Conservation (phyloP, 2,888 invertebrate genomes). For the Parnassius mnemosyne region DNA sequence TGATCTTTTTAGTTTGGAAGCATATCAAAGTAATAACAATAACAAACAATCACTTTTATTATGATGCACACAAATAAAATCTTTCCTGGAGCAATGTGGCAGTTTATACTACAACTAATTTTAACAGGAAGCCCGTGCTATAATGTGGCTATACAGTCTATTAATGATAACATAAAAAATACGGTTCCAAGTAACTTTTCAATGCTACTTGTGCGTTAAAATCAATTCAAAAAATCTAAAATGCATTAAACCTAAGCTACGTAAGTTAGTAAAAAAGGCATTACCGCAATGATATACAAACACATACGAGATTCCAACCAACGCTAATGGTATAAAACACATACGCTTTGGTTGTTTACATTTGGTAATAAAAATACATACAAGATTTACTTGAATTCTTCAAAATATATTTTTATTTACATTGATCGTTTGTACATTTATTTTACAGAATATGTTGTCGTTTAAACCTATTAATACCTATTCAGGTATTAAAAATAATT, state of each 20-base stretch:
- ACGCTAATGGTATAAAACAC: conserved; percentile 5
- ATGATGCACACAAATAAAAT: no score
- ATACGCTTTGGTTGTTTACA: conserved; percentile 12
- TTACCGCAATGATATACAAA: not conserved
- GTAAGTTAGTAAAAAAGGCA: not conserved
- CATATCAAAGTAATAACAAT: no score
- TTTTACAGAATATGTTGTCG: not conserved
- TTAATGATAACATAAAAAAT: not conserved
- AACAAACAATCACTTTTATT: no score
- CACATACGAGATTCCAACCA: conserved; percentile 16
- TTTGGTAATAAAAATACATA: conserved; percentile 10
- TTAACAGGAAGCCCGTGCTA: not conserved
- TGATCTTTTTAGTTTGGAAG: no score
- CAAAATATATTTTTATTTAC: not conserved
- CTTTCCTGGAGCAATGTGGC: no score
- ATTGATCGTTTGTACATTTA: conserved; percentile 11
- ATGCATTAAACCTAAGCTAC: not conserved
- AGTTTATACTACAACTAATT: no score
- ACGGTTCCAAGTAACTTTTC: not conserved
- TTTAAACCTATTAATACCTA: conserved; percentile 1
- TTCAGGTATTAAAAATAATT: not conserved
- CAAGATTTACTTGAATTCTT: not conserved
- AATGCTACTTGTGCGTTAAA: not conserved
- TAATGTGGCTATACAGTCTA: not conserved
- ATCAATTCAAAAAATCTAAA: conserved; percentile 1